Evolutionary conservation across 2,797 vertebrate species (phyloP), one percentile per base, ranked within the genome.

Genomic region (Taeniopygia guttata): DNA sequence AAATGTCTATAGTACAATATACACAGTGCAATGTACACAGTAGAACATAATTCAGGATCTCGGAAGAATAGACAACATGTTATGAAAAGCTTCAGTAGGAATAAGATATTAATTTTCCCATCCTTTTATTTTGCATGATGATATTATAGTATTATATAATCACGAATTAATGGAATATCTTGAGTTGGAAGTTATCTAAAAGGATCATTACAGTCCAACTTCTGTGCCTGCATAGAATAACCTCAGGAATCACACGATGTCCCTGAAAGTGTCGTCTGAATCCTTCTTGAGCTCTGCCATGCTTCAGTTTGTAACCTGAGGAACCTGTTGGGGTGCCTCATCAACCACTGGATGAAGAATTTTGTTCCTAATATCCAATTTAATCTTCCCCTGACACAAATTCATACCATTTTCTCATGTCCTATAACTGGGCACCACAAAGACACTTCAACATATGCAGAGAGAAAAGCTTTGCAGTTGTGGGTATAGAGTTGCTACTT

Each of bases 1-100:
- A 62, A 81, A 46, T 1, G 7, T 25, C 32, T 38, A 3, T 22
- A 62, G 19, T 4, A 13, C 16, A 54, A 27, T 8, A 42, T 7
- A 42, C 12, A 51, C 8, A 25, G 34, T 56, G 14, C 10, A n/a
- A n/a, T n/a, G n/a, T n/a, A 23, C 15, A 83, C 17, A 48, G 36
- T 2, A 51, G 14, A 82, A 34, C 0, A 2, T 1, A 1, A 10
- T 42, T 70, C 23, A 36, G 14, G 22, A 11, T 36, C 11, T 69
- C 14, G 11, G 12, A 16, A 59, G n/a, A 74, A 81, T 69, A 80
- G 15, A 17, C 20, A 38, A 30, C 0, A 3, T 30, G 7, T 9
- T 63, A 16, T 38, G 14, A 54, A 67, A 89, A 80, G 6, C 8
- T 67, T 73, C 13, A 30, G 21, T 16, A 22, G 13, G 5, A 17